A percentile compares a stretch with the other conserved stretches of the same genome.
These are phyloP conservation scores for Priocnemis perturbator DNA, from an alignment of 2,888 invertebrate genomes.

Conservation along the genomic window DNA sequence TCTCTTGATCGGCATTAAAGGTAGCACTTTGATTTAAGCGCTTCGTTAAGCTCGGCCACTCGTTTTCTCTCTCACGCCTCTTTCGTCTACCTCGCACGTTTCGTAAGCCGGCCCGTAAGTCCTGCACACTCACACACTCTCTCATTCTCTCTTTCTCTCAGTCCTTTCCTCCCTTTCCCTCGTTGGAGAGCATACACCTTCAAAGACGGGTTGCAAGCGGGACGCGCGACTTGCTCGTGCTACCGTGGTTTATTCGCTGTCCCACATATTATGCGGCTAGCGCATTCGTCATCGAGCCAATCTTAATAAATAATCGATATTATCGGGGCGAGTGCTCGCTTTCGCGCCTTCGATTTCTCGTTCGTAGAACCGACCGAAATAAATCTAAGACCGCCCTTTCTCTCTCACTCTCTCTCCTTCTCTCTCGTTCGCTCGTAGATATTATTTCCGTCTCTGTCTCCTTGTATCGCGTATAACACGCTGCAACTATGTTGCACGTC, in stretches of 20 bases:
- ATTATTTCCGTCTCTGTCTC: no score
- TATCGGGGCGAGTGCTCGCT: conserved; percentile 21
- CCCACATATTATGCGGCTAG: conserved; percentile 43
- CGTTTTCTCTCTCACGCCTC: conserved; percentile 5
- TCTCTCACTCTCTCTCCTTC: background rate
- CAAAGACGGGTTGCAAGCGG: background rate
- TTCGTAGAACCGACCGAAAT: conserved; percentile 45
- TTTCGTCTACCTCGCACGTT: conserved; percentile 2
- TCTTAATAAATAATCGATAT: conserved; percentile 58
- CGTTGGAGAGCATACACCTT: background rate
- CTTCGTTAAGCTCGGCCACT: conserved; percentile 25
- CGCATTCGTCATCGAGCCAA: conserved; percentile 52
- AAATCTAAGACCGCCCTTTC: conserved; percentile 33
- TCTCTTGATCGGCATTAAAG: conserved; percentile 37
- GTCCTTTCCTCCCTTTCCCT: background rate
- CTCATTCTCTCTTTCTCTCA: background rate
- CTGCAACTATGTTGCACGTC: no score
- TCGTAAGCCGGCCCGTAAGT: conserved; percentile 9
- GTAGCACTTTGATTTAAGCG: conserved; percentile 51
- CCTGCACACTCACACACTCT: conserved; percentile 20
- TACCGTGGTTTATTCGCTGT: conserved; percentile 52
- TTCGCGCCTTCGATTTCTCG: conserved; percentile 29
- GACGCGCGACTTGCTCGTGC: conserved; percentile 20
- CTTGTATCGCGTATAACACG: no score
- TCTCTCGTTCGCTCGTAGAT: no score